These are phyloP conservation scores for Macropus fuliginosus DNA, from an alignment of 2,797 vertebrate genomes.

Conservation along the genomic window DNA sequence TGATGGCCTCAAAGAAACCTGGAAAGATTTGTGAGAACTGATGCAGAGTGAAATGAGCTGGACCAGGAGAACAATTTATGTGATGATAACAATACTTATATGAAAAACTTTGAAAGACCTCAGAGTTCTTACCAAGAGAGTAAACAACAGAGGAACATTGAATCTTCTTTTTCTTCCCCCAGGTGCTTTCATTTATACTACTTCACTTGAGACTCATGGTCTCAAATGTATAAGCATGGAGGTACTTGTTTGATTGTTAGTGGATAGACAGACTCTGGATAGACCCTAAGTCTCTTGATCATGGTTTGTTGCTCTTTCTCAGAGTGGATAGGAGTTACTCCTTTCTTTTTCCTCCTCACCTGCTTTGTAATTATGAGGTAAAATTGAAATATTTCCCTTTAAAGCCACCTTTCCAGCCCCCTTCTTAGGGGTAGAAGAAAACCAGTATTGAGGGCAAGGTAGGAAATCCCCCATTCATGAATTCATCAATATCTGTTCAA, in stretches of 20 bases:
- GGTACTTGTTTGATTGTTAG: no score
- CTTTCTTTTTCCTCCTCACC: background rate
- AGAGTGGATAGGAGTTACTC: background rate
- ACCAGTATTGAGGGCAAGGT: background rate
- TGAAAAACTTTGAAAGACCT: background rate
- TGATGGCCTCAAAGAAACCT: background rate
- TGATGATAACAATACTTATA: background rate
- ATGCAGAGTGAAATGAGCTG: background rate
- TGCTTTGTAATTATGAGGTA: background rate
- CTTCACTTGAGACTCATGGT: background rate
- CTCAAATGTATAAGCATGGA: background rate
- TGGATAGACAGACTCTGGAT: background rate
- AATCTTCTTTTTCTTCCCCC: background rate
- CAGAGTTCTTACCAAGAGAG: background rate
- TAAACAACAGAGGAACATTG: background rate
- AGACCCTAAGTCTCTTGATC: background rate
- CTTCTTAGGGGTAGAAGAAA: background rate
- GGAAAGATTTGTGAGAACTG: background rate
- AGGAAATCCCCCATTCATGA: background rate
- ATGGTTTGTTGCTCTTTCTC: background rate
- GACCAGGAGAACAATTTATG: background rate
- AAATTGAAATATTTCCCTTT: background rate
- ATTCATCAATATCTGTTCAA: no score
- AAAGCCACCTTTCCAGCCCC: background rate
- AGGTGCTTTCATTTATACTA: background rate